Conservation (phyloP, 2,797 vertebrate species). For the Synanceia verrucosa region DNA sequence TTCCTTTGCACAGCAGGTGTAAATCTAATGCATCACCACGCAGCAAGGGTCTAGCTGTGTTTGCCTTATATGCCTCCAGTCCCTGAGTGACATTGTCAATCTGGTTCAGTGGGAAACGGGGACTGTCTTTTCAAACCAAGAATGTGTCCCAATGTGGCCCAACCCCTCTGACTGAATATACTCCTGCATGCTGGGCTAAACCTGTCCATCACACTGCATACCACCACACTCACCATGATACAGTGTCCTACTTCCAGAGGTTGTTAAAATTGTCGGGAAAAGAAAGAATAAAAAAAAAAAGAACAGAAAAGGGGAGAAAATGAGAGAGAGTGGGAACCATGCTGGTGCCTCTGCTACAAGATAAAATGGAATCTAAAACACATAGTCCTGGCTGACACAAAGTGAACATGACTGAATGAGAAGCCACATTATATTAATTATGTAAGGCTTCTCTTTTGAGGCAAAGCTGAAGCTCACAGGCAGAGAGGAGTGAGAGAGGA, state of each 20-base stretch:
- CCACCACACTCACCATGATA: constrained; percentile 17
- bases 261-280: constrained; percentile 53
- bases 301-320: constrained; percentile 20
- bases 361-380: constrained; percentile 84
- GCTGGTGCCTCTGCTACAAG: constrained; percentile 61
- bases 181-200: constrained; percentile 35
- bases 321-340: constrained; percentile 42
- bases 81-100: constrained; percentile 50
- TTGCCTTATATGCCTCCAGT: constrained; percentile 22
- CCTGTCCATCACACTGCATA: constrained; percentile 44
- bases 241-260: constrained; percentile 67
- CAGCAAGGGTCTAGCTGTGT: constrained; percentile 36
- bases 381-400: constrained; percentile 75
- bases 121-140: constrained; percentile 45
- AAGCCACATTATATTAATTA: constrained; percentile 84
- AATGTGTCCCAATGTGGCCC: constrained; percentile 35
- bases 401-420: constrained; percentile 80
- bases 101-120: constrained; percentile 29
- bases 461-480: constrained; percentile 60
- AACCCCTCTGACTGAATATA: constrained; percentile 19
- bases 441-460: constrained; percentile 77
- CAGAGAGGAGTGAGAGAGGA: constrained; percentile 32
- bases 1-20: constrained; percentile 46
- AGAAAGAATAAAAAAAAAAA: constrained; percentile 8
- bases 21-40: constrained; percentile 55